A percentile compares a stretch with the other conserved stretches of the same genome.
These are phyloP conservation scores for Lacerta viridis DNA, from an alignment of 2,797 vertebrate genomes.

Conservation along the genomic window DNA sequence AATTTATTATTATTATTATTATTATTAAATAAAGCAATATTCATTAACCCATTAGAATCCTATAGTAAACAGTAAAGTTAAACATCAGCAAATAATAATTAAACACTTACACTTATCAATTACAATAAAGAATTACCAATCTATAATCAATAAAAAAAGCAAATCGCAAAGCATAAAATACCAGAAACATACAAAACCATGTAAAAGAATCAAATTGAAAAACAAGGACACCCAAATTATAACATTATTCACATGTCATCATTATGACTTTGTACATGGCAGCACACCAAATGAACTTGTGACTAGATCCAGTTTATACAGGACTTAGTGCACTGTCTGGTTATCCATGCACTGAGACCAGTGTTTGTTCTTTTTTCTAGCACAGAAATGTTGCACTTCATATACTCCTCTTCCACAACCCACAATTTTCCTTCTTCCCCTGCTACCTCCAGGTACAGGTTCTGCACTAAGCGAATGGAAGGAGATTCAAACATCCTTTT, in stretches of 20 bases:
- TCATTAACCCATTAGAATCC: no score
- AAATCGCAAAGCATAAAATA: no score
- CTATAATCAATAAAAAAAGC: no score
- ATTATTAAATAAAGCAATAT: no score
- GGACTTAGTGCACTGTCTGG: not conserved
- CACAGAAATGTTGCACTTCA: not conserved
- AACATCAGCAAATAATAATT: no score
- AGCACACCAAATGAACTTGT: constrained; percentile 4
- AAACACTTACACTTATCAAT: no score
- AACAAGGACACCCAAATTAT: no score
- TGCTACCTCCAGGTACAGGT: not conserved
- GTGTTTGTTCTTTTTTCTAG: not conserved
- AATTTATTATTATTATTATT: no score
- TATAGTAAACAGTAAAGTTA: no score
- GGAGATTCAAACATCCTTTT: not conserved
- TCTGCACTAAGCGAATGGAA: not conserved
- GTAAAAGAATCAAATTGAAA: no score
- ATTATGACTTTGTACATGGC: constrained; percentile 13
- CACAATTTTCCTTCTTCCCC: not conserved
- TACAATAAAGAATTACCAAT: no score
- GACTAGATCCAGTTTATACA: constrained; percentile 4
- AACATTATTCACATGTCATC: not conserved
- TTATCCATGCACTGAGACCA: not conserved
- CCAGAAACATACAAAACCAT: no score
- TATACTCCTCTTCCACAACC: not conserved